Evolutionary conservation across 37 sponge, comb jelly and placozoan species (phyloP), one percentile per base, ranked within the genome.

Genomic region (Ephydatia muelleri): DNA sequence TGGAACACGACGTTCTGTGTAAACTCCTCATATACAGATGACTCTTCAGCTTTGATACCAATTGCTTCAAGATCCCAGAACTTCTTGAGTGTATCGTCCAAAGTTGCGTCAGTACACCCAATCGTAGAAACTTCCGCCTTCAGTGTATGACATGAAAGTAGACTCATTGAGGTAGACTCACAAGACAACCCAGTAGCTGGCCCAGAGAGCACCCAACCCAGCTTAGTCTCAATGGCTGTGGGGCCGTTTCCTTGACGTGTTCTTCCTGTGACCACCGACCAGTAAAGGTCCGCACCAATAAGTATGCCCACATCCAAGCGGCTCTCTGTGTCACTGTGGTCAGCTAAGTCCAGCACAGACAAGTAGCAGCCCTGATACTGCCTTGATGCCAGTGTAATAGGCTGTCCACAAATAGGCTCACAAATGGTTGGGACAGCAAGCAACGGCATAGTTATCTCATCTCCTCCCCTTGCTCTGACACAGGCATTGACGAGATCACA

Each of bases 41-140:
- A 69, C 78, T 91, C 87, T 76, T n/a, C 38, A 22, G 57, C 35
- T 9, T 38, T 26, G 19, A 91, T 68, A 25, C 90, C 82, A 11
- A 90, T 48, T 68, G 85, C 22, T 47, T 90, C 90, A 68, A 90
- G 29, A n/a, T 90, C 77, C 90, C 90, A 90, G 70, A 90, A 85
- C 32, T 73, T 16, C 47, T 38, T 38, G 40, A 83, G 68, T 67
- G 72, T 73, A 26, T 78, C 68, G 34, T 78, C 73, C 37, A 84
- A 35, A 65, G 48, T 2, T 19, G 76, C 78, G 11, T 29, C 32
- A 30, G 77, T 21, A 73, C 68, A 5, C 43, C 43, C 43, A 43
- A 43, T 43, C 43, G 43, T 43, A 43, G 43, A 43, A 43, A 6
- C 43, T 43, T 36, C 76, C 2, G 66, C 82, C 23, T 68, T 47